Evolutionary conservation across 2,113 vertebrate species (phyloP), one percentile per base, ranked within the genome.

Genomic region (Rostratula benghalensis): DNA sequence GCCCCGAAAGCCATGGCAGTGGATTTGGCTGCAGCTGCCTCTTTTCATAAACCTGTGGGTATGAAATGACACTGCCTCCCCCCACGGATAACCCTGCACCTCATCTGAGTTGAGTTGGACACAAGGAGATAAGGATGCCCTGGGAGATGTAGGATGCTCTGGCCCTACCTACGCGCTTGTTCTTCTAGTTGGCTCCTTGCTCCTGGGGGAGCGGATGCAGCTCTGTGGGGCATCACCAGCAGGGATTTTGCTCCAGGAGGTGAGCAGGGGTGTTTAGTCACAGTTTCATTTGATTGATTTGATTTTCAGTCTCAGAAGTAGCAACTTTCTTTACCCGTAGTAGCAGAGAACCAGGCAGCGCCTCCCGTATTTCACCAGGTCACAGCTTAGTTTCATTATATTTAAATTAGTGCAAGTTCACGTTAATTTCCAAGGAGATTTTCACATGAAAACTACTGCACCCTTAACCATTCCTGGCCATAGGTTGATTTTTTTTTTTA

Each of bases 111-210:
- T 27, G 37, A 10, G 22, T 1, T 28, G 16, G 51, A 16, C 13
- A 25, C 27, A 30, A n/a, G 0, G 2, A 48, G 17, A 30, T 45
- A 10, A 35, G 16, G 50, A 23, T 35, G 33, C 21, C 11, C 11
- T 2, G 24, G 19, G 43, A 53, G 22, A 7, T 39, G 41, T 39
- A 71, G 25, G 59, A 22, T 45, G 59, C 65, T 77, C 13, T 33
- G 31, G 24, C 35, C 0, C 1, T 31, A 12, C 3, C 4, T 11
- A 41, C 37, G 7, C 4, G 1, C 14, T 39, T 35, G 31, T 11
- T 81, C 35, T 51, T 64, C 13, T 7, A 7, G 50, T 11, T n/a
- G 41, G 31, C 28, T 57, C 15, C 64, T 70, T 39, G 69, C 35
- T 69, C 17, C 31, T 7, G 1, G 4, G 14, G 27, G 18, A 33